Conservation (phyloP, 2,113 vertebrate genomes). For the Crotalus helleri region DNA sequence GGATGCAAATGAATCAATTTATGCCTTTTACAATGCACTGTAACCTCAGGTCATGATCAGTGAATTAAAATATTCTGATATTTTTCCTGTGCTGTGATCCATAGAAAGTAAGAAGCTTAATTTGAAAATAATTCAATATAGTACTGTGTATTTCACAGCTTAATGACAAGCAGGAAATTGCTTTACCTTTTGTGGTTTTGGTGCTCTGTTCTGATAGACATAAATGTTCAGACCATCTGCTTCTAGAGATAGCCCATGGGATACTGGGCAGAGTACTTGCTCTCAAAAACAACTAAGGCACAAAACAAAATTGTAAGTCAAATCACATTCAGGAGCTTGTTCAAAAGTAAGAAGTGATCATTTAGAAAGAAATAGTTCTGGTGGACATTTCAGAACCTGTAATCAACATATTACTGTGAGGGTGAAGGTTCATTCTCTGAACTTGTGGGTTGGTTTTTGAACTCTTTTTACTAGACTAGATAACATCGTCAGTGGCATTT, state of each 20-base stretch:
- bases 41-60: not conserved
- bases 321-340: slow-evolving; percentile 49
- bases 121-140: slow-evolving; percentile 58
- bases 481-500: no score
- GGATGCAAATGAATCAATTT: not conserved
- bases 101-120: slow-evolving; percentile 25
- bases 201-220: slow-evolving; percentile 38
- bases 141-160: slow-evolving; percentile 11
- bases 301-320: slow-evolving; percentile 46
- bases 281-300: slow-evolving; percentile 46
- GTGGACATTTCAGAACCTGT: slow-evolving; percentile 57
- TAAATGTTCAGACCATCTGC: slow-evolving; percentile 53
- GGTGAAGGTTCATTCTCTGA: no score
- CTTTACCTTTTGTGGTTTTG: slow-evolving; percentile 47
- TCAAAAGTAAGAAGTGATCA: slow-evolving; percentile 51
- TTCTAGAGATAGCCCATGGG: slow-evolving; percentile 38
- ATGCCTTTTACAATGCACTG: not conserved
- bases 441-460: no score
- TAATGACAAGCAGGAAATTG: slow-evolving; percentile 54
- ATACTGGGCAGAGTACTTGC: slow-evolving; percentile 56
- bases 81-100: slow-evolving; percentile 28
- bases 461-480: no score
- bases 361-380: slow-evolving; percentile 59
- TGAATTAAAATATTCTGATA: not conserved
- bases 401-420: slow-evolving; percentile 63